Conservation (phyloP, 2,888 invertebrate genomes). For the Lamproptera curius region DNA sequence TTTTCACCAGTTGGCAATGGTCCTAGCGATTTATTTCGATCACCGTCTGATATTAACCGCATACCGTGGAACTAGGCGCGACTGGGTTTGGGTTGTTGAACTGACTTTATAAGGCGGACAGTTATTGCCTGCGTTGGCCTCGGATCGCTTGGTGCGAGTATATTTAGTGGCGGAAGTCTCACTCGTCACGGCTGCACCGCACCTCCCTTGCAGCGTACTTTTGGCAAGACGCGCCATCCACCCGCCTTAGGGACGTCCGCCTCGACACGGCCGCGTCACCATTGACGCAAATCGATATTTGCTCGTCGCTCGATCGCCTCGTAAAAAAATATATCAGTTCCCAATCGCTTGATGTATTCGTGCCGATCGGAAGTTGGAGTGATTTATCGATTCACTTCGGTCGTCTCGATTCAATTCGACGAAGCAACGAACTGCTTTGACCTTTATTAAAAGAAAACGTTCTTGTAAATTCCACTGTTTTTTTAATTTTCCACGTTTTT, state of each 20-base stretch:
- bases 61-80: conserved; percentile 68
- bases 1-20: conserved; percentile 76
- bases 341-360: no score
- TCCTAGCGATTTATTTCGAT: conserved; percentile 77
- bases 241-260: conserved; percentile 29
- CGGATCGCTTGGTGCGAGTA: conserved; percentile 52
- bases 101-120: conserved; percentile 48
- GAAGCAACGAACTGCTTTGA: no score
- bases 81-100: conserved; percentile 66
- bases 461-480: no score
- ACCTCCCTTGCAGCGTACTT: conserved; percentile 26
- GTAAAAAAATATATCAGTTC: no score
- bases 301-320: conserved; percentile 9
- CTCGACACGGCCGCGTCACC: conserved; percentile 28
- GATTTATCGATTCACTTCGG: no score
- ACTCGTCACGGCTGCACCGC: conserved; percentile 38
- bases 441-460: no score
- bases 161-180: conserved; percentile 65
- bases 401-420: no score
- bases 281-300: conserved; percentile 31
- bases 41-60: conserved; percentile 70
- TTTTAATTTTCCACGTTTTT: no score
- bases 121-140: conserved; percentile 43
- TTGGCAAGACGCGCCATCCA: conserved; percentile 40
- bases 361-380: no score